Percentiles rank a stretch among this genome's conserved stretches.
phyloP scores from a whole-genome alignment of 1,140 invertebrate species.

The Habropoda laboriosa region DNA sequence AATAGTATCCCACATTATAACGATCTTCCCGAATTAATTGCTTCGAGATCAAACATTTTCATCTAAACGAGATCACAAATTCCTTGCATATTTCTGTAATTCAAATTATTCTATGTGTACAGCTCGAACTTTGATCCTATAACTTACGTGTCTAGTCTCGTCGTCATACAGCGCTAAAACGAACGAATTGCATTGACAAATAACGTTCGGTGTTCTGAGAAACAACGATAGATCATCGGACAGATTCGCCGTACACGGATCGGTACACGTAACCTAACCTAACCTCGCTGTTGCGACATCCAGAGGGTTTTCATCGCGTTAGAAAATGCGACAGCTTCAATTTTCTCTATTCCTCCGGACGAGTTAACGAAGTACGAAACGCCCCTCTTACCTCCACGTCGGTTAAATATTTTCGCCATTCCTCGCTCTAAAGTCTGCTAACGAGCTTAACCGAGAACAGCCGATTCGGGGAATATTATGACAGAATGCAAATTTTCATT shows the following conservation, averaged over 20 bases:
- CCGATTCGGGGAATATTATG: conserved; percentile 21
- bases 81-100: not conserved
- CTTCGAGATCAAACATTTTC: not conserved
- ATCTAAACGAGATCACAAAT: not conserved
- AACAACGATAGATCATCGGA: not conserved
- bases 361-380: conserved; percentile 33
- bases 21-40: not conserved
- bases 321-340: conserved; percentile 10
- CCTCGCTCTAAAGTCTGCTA: conserved; percentile 27
- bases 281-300: no score
- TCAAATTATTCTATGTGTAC: no score
- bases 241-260: not conserved
- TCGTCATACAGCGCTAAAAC: not conserved
- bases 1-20: not conserved
- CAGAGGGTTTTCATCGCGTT: conserved; percentile 1
- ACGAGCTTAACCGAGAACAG: conserved; percentile 33
- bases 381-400: conserved; percentile 32
- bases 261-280: not conserved
- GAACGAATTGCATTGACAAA: conserved; percentile 16
- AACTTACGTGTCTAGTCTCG: no score
- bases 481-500: conserved; percentile 21
- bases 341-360: not conserved
- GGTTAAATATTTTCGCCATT: conserved; percentile 52
- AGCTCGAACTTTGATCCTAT: no score
- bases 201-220: not conserved